A percentile compares a stretch with the other conserved stretches of the same genome.
Evolutionary conservation across 2,113 vertebrate species (phyloP).

Genomic region (Ceyx cyanopectus): DNA sequence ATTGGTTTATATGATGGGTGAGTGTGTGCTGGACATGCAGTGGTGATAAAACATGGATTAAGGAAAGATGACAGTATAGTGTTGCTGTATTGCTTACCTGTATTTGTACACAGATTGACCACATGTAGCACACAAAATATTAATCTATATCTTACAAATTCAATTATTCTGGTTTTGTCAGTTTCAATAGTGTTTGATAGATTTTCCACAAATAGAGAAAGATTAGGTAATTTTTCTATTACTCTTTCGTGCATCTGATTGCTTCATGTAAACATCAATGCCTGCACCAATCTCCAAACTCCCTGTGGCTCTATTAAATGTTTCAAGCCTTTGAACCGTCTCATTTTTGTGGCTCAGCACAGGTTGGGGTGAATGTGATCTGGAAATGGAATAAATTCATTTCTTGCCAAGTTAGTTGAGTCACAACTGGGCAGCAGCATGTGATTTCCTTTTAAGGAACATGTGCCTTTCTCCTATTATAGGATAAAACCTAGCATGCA

Average conservation of each 20-base stretch:
- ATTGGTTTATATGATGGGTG: not conserved
- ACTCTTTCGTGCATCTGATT: not conserved
- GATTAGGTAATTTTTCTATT: not conserved
- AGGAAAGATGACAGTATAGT: not conserved
- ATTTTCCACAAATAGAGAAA: not conserved
- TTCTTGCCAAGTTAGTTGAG: slow-evolving; percentile 31
- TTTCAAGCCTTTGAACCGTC: not conserved
- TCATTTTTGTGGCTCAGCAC: not conserved
- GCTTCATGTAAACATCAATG: not conserved
- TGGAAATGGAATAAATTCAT: not conserved
- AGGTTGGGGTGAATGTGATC: not conserved
- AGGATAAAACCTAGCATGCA: not conserved
- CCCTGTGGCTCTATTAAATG: not conserved
- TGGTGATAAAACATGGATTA: not conserved
- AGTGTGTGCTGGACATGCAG: too few relatives aligned
- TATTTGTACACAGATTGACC: not conserved
- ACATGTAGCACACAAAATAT: not conserved
- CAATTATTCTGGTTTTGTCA: not conserved
- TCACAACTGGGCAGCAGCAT: not conserved
- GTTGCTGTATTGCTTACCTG: not conserved
- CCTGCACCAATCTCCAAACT: not conserved
- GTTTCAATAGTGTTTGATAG: not conserved
- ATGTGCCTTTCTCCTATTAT: not conserved
- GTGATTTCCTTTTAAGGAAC: slow-evolving; percentile 41
- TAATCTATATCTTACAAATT: not conserved